Evolutionary conservation across 2,888 invertebrate species (phyloP), one percentile per base, ranked within the genome.

Genomic region (Odontomyia ornata): DNA sequence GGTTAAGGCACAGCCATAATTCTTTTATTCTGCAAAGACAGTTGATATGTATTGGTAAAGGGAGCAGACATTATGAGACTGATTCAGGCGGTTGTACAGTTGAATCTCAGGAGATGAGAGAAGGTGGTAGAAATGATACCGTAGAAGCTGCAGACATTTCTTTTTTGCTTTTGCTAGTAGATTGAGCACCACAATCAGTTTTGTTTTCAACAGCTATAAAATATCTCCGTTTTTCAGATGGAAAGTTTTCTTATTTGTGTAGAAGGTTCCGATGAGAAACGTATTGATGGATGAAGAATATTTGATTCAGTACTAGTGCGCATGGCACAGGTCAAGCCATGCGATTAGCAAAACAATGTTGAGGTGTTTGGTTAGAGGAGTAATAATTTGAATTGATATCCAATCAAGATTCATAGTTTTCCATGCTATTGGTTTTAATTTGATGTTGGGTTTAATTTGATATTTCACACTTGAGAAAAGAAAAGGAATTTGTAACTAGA

Each of bases 1-100:
- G 71, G 71, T 71, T 28, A 71, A 47, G 47, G 25, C 18, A 47
- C 28, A 28, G 47, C 47, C 71, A 67, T 67, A 67, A 71, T 47
- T 71, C 52, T 71, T 71, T 71, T 18, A n/a, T 25, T 18, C 25
- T 47, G 23, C 25, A 30, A 1, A 1, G 64, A 36, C 3, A 2
- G 23, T 23, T 60, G 60, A 2, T 7, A 23, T 3, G 21, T 60
- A 25, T 3, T 21, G 25, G 60, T 25, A 21, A 25, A n/a, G 23
- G 60, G 25, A 13, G 2, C 23, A 60, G 23, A 11, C 60, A 25
- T 2, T 23, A 25, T 60, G 52, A 52, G 52, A 13, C 13, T n/a
- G 52, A 15, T 52, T 3, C 5, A 36, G 36, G 9, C 3, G 9
- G 36, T 3, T 5, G 9, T 36, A 3, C 5, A 36, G 36, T 9